phyloP scores from a whole-genome alignment of 2,113 vertebrate genomes.

The Crotalus horridus region DNA sequence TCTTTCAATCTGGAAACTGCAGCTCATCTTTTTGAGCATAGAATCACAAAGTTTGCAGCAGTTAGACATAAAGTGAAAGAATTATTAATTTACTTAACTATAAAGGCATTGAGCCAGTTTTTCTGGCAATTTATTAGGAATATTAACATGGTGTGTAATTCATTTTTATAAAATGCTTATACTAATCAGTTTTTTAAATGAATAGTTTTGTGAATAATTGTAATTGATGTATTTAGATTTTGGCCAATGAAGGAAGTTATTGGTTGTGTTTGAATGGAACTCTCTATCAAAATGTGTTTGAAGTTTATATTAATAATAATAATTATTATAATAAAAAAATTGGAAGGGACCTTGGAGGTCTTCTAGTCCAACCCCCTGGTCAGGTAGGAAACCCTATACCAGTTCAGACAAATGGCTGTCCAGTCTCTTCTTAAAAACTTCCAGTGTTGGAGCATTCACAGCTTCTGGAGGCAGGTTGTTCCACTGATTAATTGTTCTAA shows the following conservation, averaged over 20 bases:
- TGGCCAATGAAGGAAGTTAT: background rate
- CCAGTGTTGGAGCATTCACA: no score
- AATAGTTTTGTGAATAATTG: background rate
- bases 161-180: background rate
- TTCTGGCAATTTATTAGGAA: background rate
- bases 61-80: background rate
- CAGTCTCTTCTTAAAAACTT: no score
- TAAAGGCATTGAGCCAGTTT: background rate
- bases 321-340: no score
- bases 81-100: background rate
- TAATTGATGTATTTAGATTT: background rate
- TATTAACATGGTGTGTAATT: background rate
- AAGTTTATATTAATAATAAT: background rate
- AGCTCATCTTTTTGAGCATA: background rate
- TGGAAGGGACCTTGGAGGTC: no score
- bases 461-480: no score
- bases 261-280: background rate
- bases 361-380: no score
- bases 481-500: no score
- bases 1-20: background rate
- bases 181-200: background rate
- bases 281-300: background rate
- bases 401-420: no score
- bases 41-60: background rate
- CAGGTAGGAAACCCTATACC: no score